A percentile compares a stretch with the other conserved stretches of the same genome.
phyloP scores from a whole-genome alignment of 2,797 vertebrate species.

The Eutrigla gurnardus region DNA sequence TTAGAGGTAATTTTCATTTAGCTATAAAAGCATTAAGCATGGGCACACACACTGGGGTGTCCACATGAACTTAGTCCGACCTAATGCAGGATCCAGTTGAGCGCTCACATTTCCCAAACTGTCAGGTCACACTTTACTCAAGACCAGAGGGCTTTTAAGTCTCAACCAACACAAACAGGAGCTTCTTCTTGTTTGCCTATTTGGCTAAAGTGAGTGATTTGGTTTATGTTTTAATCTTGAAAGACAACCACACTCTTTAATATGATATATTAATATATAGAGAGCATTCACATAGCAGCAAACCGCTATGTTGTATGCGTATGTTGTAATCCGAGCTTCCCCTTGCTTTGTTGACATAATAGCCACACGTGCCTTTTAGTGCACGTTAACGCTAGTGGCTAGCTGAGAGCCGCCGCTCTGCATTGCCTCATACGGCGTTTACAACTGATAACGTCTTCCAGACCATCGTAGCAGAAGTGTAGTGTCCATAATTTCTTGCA shows the following conservation, averaged over 20 bases:
- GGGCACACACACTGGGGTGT: not conserved
- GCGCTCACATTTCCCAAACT: slow-evolving; percentile 10
- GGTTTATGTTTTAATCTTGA: not conserved
- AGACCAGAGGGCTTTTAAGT: slow-evolving; percentile 6
- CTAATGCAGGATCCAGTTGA: slow-evolving; percentile 12
- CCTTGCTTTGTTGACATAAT: not conserved
- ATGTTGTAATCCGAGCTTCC: not conserved
- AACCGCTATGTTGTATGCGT: not conserved
- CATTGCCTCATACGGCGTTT: no score
- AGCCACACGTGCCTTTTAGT: not conserved
- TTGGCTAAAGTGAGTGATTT: slow-evolving; percentile 11
- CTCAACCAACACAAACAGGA: slow-evolving; percentile 24
- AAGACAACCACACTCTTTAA: slow-evolving; percentile 1
- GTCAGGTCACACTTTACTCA: slow-evolving; percentile 6
- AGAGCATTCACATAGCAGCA: not conserved
- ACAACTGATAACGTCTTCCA: no score
- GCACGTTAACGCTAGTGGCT: not conserved
- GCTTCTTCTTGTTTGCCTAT: slow-evolving; percentile 19
- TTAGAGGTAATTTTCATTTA: slow-evolving; percentile 23
- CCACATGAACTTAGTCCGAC: not conserved
- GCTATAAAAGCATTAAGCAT: slow-evolving; percentile 8
- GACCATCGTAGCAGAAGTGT: no score
- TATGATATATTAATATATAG: no score
- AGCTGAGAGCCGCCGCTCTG: not conserved
- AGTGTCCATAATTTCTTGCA: not conserved